phyloP scores from a whole-genome alignment of 2,797 vertebrate species.

The Acanthurus tractus region DNA sequence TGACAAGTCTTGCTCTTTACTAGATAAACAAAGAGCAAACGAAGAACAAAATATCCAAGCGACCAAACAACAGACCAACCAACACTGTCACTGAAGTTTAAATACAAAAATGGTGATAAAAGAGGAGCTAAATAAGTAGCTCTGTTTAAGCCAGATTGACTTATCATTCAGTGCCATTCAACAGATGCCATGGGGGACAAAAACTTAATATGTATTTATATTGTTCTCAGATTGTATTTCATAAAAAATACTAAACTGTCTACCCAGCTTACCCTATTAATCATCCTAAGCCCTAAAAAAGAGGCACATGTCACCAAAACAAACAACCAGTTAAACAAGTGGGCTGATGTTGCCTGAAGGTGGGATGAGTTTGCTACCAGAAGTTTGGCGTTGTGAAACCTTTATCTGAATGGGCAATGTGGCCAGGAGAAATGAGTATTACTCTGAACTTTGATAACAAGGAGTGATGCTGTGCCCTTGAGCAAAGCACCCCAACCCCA shows the following conservation, averaged over 20 bases:
- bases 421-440: constrained; percentile 21
- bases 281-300: constrained; percentile 65
- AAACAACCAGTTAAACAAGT: constrained; percentile 70
- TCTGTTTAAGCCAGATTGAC: constrained; percentile 60
- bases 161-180: constrained; percentile 59
- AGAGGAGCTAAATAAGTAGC: constrained; percentile 16
- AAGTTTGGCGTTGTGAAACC: constrained; percentile 48
- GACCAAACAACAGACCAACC: constrained; percentile 4
- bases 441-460: constrained; percentile 40
- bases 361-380: constrained; percentile 52
- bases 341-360: constrained; percentile 67
- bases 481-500: constrained; percentile 39
- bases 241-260: constrained; percentile 53
- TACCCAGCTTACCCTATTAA: constrained; percentile 61
- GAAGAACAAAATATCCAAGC: not conserved
- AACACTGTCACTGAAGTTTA: constrained; percentile 18
- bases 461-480: constrained; percentile 38
- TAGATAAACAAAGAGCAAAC: not conserved
- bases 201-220: constrained; percentile 63
- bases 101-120: constrained; percentile 23
- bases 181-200: constrained; percentile 68
- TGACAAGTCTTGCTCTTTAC: not conserved
- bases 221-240: constrained; percentile 66
- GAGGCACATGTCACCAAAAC: constrained; percentile 69
- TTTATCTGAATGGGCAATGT: constrained; percentile 52